phyloP scores from a whole-genome alignment of 2,888 invertebrate species.

The Esperia sulphurella region DNA sequence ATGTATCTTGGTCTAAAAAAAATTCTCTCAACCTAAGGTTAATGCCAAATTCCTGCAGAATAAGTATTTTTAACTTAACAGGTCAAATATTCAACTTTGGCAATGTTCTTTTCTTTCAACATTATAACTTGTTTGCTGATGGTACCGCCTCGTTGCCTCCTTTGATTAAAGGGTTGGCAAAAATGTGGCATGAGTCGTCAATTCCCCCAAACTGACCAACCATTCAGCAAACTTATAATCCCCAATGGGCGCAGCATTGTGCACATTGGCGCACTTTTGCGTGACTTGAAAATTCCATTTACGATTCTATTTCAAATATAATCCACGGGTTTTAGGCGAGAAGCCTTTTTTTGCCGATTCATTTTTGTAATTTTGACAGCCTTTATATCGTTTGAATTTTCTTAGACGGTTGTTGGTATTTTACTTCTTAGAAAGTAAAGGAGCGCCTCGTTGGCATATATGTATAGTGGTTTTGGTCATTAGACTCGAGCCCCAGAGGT shows the following conservation, averaged over 20 bases:
- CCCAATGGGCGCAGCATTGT: constrained; percentile 4
- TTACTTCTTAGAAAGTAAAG: no score
- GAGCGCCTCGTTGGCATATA: no score
- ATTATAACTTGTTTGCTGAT: background rate
- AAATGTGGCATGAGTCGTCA: background rate
- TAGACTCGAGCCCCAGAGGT: no score
- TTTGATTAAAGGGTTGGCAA: constrained; percentile 1
- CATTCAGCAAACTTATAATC: background rate
- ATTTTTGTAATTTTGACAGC: background rate
- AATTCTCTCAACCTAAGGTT: no score
- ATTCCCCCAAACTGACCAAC: constrained; percentile 1
- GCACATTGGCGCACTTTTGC: constrained; percentile 27
- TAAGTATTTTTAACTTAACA: no score
- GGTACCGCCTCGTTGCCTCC: background rate
- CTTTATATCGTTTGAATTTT: background rate
- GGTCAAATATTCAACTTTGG: background rate
- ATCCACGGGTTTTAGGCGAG: background rate
- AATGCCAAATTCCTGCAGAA: no score
- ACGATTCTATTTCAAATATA: constrained; percentile 11
- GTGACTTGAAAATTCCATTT: constrained; percentile 29
- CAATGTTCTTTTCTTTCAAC: background rate
- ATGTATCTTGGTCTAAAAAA: no score
- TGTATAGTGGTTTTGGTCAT: no score
- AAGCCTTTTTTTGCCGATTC: background rate
- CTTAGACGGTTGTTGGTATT: no score